Evolutionary conservation across 2,113 vertebrate species (phyloP), one percentile per base, ranked within the genome.

Genomic region (Varanus komodoensis): DNA sequence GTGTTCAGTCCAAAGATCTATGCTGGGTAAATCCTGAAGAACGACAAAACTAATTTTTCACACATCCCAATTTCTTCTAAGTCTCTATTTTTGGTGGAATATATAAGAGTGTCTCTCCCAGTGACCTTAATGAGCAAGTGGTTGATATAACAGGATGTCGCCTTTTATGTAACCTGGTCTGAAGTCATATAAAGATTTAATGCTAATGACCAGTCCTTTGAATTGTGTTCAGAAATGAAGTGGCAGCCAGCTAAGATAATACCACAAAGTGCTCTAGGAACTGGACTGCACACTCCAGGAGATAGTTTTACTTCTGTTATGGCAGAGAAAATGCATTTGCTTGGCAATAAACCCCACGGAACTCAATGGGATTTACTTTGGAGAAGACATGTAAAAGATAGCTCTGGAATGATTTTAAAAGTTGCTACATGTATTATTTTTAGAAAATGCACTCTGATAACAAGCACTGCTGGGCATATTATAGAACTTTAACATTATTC

Each of bases 401-500:
- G 61, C 61, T 64, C 15, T 64, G 61, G 21, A 64, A 64, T 64
- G 61, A 82, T 71, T 94, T 94, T 34, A 2, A 89, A 69, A 17
- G 57, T 89, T 86, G 9, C 4, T 89, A 0, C 52, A 89, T 91
- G 89, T 94, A 3, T 23, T 93, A 89, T 44, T 89, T 27, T 84
- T 87, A 87, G 17, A 81, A 92, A 34, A 75, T 23, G 64, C 25
- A 8, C 78, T 92, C 71, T 86, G 15, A 48, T 91, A 38, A 89
- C 34, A 93, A 74, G 89, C 80, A 3, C 84, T 89, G 8, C 78
- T 67, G 73, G 34, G 50, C 81, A 17, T 5, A 75, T 82, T 88
- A 77, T 89, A 0, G 38, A 92, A 54, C 67, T 88, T 92, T 90
- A 89, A 71, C 82, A 90, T 88, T 91, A 92, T 93, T 73, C 93